Conservation (phyloP, 2,888 invertebrate species). For the Tholera decimalis region DNA sequence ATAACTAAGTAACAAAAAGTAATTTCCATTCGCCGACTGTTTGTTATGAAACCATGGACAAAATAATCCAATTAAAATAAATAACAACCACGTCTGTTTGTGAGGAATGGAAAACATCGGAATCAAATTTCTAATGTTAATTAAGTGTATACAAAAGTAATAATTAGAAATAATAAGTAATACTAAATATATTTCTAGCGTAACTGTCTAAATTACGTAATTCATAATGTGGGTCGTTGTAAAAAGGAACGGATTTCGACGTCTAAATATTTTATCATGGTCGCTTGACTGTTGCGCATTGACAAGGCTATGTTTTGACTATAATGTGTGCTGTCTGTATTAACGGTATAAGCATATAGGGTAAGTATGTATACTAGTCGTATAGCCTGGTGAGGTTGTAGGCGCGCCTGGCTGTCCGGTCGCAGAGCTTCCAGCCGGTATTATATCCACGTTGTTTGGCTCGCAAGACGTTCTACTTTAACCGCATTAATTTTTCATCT, state of each 20-base stretch:
- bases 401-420: background rate
- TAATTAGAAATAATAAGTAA: conserved; percentile 28
- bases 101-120: conserved; percentile 19
- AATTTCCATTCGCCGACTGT: conserved; percentile 5
- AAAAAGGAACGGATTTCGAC: conserved; percentile 3
- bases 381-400: background rate
- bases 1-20: background rate
- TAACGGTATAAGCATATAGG: background rate
- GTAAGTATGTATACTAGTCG: background rate
- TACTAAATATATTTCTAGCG: conserved; percentile 14
- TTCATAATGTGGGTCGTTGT: background rate
- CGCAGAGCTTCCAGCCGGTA: conserved; percentile 60
- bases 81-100: conserved; percentile 19
- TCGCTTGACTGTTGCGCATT: background rate
- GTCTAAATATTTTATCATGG: background rate
- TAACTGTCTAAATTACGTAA: conserved; percentile 3
- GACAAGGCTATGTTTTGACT: background rate
- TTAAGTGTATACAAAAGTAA: conserved; percentile 15
- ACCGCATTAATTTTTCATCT: conserved; percentile 81
- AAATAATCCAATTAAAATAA: conserved; percentile 47
- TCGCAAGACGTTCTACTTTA: conserved; percentile 75
- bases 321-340: background rate
- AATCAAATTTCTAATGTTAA: conserved; percentile 37
- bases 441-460: conserved; percentile 66
- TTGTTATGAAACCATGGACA: conserved; percentile 9